Base-by-base conservation (phyloP, 2,113 vertebrate genomes). In the Pica pica region DNA sequence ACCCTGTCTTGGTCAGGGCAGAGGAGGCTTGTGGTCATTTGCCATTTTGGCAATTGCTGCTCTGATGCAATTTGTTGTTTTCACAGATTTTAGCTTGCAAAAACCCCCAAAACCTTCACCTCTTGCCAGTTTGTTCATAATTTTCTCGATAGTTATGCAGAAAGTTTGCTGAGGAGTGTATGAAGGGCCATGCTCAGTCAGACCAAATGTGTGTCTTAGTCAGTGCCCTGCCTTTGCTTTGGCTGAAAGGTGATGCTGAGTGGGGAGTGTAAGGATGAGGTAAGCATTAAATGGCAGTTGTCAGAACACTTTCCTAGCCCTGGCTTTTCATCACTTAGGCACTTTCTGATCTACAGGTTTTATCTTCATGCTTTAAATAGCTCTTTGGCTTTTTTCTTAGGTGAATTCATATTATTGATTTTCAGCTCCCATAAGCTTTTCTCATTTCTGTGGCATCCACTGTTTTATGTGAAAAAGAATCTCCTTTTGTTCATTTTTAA, bases 31-130 rank as follows among this genome's bases (percentile, higher is more conserved):
- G 2, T n/a, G 33, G 20, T 30, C 41, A 11, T 68, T 69, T 23
- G 8, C 28, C 28, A 23, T 2, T 13, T 78, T 46, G 31, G 17
- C 24, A 37, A 1, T 68, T 84, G 8, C 10, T 76, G 30, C 76
- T 59, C 52, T 60, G 47, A 49, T 74, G 21, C 42, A 24, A 27
- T 55, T 86, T 3, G 2, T 59, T 64, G 5, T 76, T 92, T 84
- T 83, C 31, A 31, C 17, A 27, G 30, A 11, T 65, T 71, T 82
- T 35, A 57, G 24, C 2, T 53, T 64, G 26, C 5, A 7, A 35
- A 55, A 75, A 6, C 11, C 1, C 14, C 76, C 23, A 2, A 37
- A 30, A 6, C 0, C 10, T 14, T 11, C 0, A 0, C 17, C 4
- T 78, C 21, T 47, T 68, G 4, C 30, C 37, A 21, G 20, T 27